A percentile compares a stretch with the other conserved stretches of the same genome.
Evolutionary conservation across 2,113 vertebrate genomes (phyloP).

Genomic region (Microcebus tavaratra): DNA sequence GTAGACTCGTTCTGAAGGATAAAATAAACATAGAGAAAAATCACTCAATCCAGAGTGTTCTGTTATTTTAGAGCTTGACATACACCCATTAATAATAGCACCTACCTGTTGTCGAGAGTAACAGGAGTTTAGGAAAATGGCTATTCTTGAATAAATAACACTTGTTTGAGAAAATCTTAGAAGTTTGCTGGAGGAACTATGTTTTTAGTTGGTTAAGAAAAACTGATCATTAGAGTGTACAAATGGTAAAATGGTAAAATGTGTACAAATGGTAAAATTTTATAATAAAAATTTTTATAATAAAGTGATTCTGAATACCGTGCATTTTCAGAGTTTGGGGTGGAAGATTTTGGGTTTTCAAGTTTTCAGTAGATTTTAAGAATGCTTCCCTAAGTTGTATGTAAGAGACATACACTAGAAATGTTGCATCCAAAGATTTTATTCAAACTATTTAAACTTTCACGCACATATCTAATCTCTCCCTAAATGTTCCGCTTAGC

Average conservation of each 20-base stretch:
- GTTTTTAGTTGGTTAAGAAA: not conserved
- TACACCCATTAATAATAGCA: not conserved
- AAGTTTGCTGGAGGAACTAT: not conserved
- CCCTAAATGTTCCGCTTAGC: constrained; percentile 59
- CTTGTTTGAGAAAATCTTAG: not conserved
- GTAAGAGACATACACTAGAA: not conserved
- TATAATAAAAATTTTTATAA: no score
- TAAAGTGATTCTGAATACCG: not conserved
- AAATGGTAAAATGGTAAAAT: not conserved
- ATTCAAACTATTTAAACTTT: constrained; percentile 64
- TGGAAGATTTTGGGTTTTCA: not conserved
- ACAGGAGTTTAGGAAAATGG: not conserved
- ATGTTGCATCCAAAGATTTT: constrained; percentile 34
- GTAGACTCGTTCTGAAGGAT: not conserved
- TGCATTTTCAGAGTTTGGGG: constrained; percentile 21
- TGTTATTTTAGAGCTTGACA: not conserved
- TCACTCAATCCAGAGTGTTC: not conserved
- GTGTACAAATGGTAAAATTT: not conserved
- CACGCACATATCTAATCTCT: constrained; percentile 47
- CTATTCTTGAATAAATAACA: not conserved
- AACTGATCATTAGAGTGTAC: not conserved
- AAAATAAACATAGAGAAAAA: constrained; percentile 31
- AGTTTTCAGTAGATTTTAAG: constrained; percentile 28
- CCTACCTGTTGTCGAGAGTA: not conserved
- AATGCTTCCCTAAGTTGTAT: not conserved